phyloP scores from a whole-genome alignment of 2,797 vertebrate genomes.

The Otus scops region DNA sequence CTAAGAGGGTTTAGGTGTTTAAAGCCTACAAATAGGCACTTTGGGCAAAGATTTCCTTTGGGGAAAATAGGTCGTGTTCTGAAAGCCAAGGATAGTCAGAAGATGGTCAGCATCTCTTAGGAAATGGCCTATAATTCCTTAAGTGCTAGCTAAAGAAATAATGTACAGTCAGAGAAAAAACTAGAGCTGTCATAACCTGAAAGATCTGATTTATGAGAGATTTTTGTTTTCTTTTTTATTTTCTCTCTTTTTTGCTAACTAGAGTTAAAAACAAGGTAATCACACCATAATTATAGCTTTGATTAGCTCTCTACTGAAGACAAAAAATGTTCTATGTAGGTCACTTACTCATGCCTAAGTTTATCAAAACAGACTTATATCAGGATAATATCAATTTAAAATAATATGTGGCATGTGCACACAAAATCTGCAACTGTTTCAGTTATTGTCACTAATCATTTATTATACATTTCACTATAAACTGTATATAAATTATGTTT shows the following conservation, averaged over 20 bases:
- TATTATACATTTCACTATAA: constrained; percentile 16
- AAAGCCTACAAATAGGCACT: neutral
- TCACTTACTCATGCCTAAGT: constrained; percentile 58
- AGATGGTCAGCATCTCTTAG: neutral
- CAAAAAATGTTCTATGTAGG: constrained; percentile 67
- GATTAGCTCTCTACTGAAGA: constrained; percentile 63
- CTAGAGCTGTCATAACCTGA: neutral
- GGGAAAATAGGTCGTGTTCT: neutral
- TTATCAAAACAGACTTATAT: constrained; percentile 54
- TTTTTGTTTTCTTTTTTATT: constrained; percentile 34
- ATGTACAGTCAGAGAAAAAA: neutral
- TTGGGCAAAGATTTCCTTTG: neutral
- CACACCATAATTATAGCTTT: constrained; percentile 68
- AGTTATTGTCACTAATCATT: constrained; percentile 22
- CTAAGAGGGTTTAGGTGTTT: neutral
- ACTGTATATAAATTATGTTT: constrained; percentile 61
- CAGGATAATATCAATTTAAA: constrained; percentile 32
- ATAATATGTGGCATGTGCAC: neutral
- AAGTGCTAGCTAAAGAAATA: neutral
- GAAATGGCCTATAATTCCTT: neutral
- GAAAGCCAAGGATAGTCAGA: neutral
- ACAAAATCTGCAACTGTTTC: neutral
- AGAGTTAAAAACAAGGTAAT: constrained; percentile 69
- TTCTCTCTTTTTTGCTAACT: constrained; percentile 14
- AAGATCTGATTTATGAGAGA: constrained; percentile 30